Evolutionary conservation across 2,797 vertebrate species (phyloP), one percentile per base, ranked within the genome.

Genomic region (Avahi laniger): DNA sequence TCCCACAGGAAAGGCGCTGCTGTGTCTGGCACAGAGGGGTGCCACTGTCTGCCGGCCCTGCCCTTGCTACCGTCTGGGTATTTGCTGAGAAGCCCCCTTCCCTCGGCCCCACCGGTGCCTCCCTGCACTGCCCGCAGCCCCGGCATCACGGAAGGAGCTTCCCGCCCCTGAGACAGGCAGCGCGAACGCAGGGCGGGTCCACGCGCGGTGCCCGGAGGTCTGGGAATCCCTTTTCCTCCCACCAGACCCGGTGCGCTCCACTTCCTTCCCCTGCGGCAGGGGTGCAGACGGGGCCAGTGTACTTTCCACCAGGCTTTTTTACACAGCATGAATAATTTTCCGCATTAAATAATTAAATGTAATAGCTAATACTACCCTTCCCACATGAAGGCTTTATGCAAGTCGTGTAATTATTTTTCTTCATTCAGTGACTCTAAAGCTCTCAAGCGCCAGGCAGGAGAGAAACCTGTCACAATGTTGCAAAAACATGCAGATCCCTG

Each of bases 391-490:
- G 97, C 98, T 96, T 97, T 96, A 95, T 93, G 95, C 95, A 87
- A 98, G 97, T 97, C 96, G n/a, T 97, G 85, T 97, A 54, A 97
- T 98, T 98, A 97, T 96, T 98, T 98, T 93, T 95, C 85, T 98
- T 98, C 94, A 97, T 96, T 98, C 97, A 96, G 98, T 46, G 95
- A 93, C 94, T 96, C 87, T 97, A 97, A 97, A 98, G 92, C 73
- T 92, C 95, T 96, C 93, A 96, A 97, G 95, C 89, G 67, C 97
- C 96, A 98, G 98, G 97, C 97, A 97, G 97, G 96, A 98, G 98
- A 97, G 97, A 98, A 98, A 96, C 79, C 97, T 98, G 98, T 98
- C 98, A 98, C 89, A 98, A 97, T 97, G 98, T 98, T 98, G 98
- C 91, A 97, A 95, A 91, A 97, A 97, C 92, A 96, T 86, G 95